Base-by-base conservation (phyloP, 2,888 invertebrate species). In the Cenopis cana region DNA sequence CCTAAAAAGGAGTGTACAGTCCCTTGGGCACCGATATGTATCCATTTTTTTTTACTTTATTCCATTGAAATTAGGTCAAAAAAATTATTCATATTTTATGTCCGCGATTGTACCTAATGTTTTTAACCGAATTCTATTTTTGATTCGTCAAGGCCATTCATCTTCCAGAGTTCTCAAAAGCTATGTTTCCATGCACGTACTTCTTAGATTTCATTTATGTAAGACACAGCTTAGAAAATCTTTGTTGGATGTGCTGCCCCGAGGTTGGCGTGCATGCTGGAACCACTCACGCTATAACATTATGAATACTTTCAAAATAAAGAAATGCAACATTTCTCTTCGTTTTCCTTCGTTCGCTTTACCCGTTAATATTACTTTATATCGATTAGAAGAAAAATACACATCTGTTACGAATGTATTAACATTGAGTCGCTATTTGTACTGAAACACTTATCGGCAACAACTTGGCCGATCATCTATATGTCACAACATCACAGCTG, bases 401-500 rank as follows among this genome's bases (percentile, higher is more conserved):
- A 4, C 29, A 55, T 55, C 14, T 55, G 14, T n/a, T 55, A 9
- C 14, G 55, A 55, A 55, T 55, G 54, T 14, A 24, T n/a, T 50
- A 29, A 54, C 52, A 52, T 52, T 14, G 8, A 55, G 55, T 9
- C 8, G 14, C 29, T 54, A 20, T 52, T 54, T 54, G 12, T n/a
- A 46, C 46, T n/a, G 46, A 4, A 36, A 36, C 18, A 33, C 49
- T 52, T 18, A n/a, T 24, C 20, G 38, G n/a, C 14, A 56, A 33
- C 56, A 17, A 54, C 18, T 20, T 54, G 20, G 14, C 38, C 20
- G 0, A 50, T 33, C 17, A 61, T 61, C 18, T 20, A 14, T 54
- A 54, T 24, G 4, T 41, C 55, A 41, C 65, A 29, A 65, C 2
- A 4, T 41, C 55, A 55, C 54, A 41, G 54, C 6, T 64, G 29